Evolutionary conservation across 2,113 vertebrate species (phyloP).

Genomic region (Melanerpes aurifrons): DNA sequence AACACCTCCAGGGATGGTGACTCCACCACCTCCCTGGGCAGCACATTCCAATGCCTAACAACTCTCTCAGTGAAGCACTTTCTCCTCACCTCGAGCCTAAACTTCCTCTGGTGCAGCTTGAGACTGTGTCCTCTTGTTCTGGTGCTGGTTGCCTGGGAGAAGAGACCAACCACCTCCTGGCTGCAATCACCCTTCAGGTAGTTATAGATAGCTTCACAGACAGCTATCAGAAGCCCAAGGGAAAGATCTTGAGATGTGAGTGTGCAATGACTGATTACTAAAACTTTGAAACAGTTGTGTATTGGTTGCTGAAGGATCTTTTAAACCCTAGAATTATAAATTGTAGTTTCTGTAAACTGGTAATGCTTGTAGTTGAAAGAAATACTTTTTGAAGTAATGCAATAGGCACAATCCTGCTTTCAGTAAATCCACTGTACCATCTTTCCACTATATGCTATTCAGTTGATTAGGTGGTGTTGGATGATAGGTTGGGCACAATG

Average conservation of each 20-base stretch:
- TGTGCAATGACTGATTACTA: neutral
- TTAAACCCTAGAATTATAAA: neutral
- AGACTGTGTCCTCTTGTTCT: too few species aligned
- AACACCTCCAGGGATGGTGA: too few species aligned
- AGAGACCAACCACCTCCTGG: too few species aligned
- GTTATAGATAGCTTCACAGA: neutral
- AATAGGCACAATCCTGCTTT: neutral
- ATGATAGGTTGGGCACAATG: too few species aligned
- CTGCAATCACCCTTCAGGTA: too few species aligned
- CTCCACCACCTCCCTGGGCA: too few species aligned
- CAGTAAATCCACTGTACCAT: neutral
- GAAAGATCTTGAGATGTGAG: neutral
- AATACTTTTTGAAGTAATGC: neutral
- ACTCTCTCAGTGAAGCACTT: too few species aligned
- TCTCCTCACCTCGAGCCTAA: too few species aligned
- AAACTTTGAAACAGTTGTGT: neutral
- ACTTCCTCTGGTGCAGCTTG: too few species aligned
- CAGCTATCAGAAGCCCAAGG: neutral
- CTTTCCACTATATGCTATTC: neutral
- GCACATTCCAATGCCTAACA: too few species aligned
- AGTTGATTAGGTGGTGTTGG: too few species aligned
- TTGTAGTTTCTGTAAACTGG: neutral
- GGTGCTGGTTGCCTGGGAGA: too few species aligned
- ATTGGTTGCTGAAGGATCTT: neutral
- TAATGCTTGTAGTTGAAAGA: neutral